phyloP scores from a whole-genome alignment of 2,888 invertebrate species.

The Neuroscelio doddi region DNA sequence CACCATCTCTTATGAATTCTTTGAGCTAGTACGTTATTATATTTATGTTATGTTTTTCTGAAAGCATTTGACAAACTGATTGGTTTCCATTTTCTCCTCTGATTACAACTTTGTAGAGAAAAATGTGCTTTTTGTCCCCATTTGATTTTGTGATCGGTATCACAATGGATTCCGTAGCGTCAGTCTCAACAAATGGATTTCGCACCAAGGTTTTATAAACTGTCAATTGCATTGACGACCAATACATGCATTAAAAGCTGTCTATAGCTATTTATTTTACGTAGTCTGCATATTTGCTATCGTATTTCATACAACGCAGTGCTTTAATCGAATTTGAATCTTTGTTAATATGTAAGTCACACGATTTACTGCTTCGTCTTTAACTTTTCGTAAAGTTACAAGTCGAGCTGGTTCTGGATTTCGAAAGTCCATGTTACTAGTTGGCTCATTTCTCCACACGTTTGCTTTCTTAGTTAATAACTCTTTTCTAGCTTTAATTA shows the following conservation, averaged over 20 bases:
- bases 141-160: conserved; percentile 27
- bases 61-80: conserved; percentile 51
- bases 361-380: conserved; percentile 1
- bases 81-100: conserved; percentile 41
- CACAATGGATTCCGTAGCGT: conserved; percentile 30
- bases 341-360: background rate
- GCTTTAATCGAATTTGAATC: background rate
- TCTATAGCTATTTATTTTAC: conserved; percentile 41
- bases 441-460: background rate
- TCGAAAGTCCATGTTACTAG: background rate
- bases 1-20: no score
- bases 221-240: conserved; percentile 39
- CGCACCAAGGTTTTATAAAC: no score
- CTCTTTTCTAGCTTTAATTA: background rate
- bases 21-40: conserved; percentile 43
- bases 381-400: background rate
- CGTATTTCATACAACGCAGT: background rate
- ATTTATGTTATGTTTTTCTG: conserved; percentile 46
- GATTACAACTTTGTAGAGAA: no score
- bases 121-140: conserved; percentile 22
- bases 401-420: background rate
- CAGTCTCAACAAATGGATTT: conserved; percentile 37
- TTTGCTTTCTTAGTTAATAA: conserved; percentile 2
- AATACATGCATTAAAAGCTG: conserved; percentile 41
- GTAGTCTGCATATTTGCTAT: conserved; percentile 9